phyloP scores from a whole-genome alignment of 2,113 vertebrate genomes.

The Nycticryphes semicollaris region DNA sequence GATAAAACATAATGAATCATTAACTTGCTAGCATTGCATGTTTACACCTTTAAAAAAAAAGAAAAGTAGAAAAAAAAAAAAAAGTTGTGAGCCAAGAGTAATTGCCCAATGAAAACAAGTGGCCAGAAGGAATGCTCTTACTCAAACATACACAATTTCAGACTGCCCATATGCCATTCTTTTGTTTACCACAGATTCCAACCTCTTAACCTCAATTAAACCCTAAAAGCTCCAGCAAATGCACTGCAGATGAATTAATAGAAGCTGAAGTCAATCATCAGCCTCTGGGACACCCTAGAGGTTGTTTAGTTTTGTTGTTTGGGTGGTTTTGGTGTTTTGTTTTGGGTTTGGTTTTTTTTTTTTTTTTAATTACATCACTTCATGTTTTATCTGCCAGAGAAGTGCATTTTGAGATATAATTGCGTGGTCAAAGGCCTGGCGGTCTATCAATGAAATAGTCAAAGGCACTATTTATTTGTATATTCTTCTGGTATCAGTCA shows the following conservation, averaged over 20 bases:
- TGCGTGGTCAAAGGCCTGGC: neutral
- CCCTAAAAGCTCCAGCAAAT: conserved; percentile 29
- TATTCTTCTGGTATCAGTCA: neutral
- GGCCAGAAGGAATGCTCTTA: conserved; percentile 25
- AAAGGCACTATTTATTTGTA: conserved; percentile 15
- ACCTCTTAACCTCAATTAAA: conserved; percentile 69
- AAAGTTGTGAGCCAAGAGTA: neutral
- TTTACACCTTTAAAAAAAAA: neutral
- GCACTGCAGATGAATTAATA: conserved; percentile 59
- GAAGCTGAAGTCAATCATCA: conserved; percentile 23
- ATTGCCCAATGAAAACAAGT: conserved; percentile 5
- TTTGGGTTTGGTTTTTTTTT: neutral
- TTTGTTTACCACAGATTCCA: conserved; percentile 53
- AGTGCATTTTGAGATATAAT: neutral
- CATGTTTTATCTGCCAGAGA: neutral
- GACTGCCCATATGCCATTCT: conserved; percentile 43
- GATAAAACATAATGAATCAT: conserved; percentile 56
- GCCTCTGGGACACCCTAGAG: neutral
- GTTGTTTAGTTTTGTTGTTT: neutral
- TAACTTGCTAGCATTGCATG: conserved; percentile 3
- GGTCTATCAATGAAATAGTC: neutral
- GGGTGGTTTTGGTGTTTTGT: neutral
- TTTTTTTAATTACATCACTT: neutral
- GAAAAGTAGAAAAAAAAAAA: neutral
- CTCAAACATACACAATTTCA: conserved; percentile 42